Evolutionary conservation across 2,113 vertebrate species (phyloP).

Genomic region (Chelonoidis abingdonii): DNA sequence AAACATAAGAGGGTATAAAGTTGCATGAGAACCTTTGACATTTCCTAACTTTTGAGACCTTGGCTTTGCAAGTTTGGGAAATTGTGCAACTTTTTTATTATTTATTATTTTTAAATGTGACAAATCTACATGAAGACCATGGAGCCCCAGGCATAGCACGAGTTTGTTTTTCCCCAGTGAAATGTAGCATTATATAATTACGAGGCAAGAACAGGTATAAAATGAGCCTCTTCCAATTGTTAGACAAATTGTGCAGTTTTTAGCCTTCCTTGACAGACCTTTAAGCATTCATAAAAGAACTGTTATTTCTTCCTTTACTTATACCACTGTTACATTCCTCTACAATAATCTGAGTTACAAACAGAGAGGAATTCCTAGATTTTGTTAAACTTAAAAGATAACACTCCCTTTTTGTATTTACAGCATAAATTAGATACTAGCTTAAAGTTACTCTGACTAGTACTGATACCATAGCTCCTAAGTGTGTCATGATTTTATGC

Average conservation of each 20-base stretch:
- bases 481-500: slow-evolving; percentile 10
- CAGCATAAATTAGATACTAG: slow-evolving; percentile 6
- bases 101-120: too few species aligned
- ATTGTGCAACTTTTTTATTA: too few species aligned
- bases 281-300: not conserved
- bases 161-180: too few species aligned
- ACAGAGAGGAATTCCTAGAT: too few species aligned
- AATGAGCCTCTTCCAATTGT: not conserved
- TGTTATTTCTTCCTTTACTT: not conserved
- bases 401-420: too few species aligned
- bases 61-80: too few species aligned
- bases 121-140: too few species aligned
- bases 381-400: too few species aligned
- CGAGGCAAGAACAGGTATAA: not conserved
- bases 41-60: too few species aligned
- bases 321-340: not conserved
- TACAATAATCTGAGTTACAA: too few species aligned
- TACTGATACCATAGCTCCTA: slow-evolving; percentile 13
- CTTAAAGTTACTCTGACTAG: slow-evolving; percentile 29
- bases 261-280: not conserved
- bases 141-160: not conserved
- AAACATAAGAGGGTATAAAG: too few species aligned
- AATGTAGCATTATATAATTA: not conserved
- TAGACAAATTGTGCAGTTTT: not conserved
- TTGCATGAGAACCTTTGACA: too few species aligned